A percentile compares a stretch with the other conserved stretches of the same genome.
Evolutionary conservation across 1,140 invertebrate species (phyloP).

Genomic region (Galendromus occidentalis): DNA sequence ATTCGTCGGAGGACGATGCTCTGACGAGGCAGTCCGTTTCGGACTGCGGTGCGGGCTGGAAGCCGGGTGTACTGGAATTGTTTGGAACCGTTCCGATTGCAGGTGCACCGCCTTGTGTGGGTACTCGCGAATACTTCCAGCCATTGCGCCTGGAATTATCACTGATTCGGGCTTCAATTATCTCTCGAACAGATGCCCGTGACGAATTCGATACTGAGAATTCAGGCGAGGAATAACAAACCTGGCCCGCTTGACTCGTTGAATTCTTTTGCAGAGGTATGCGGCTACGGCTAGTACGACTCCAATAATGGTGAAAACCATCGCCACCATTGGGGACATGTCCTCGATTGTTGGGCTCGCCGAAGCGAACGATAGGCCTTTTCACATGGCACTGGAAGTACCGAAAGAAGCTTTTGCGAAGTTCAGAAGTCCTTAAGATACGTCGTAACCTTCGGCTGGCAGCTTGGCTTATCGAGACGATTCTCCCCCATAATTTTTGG

Average conservation of each 20-base stretch:
- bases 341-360: not conserved
- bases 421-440: no score
- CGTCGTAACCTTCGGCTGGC: no score
- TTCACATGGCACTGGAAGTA: no score
- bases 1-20: slow-evolving; percentile 6
- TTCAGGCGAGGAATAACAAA: not conserved
- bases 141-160: not conserved
- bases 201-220: no score
- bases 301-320: slow-evolving; percentile 6
- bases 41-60: slow-evolving; percentile 3
- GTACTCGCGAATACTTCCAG: slow-evolving; percentile 6
- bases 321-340: not conserved
- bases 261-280: slow-evolving; percentile 7
- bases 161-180: not conserved
- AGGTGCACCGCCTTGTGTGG: not conserved
- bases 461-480: no score
- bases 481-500: no score
- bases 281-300: not conserved
- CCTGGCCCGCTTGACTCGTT: slow-evolving; percentile 5
- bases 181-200: no score
- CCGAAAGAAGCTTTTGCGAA: no score
- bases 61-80: not conserved
- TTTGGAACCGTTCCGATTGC: not conserved
- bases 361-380: no score
- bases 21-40: slow-evolving; percentile 11